Percentiles rank a stretch among this genome's conserved stretches.
These are phyloP conservation scores for Ceratotherium simum DNA, from an alignment of 2,113 vertebrate species.

Conservation along the genomic window DNA sequence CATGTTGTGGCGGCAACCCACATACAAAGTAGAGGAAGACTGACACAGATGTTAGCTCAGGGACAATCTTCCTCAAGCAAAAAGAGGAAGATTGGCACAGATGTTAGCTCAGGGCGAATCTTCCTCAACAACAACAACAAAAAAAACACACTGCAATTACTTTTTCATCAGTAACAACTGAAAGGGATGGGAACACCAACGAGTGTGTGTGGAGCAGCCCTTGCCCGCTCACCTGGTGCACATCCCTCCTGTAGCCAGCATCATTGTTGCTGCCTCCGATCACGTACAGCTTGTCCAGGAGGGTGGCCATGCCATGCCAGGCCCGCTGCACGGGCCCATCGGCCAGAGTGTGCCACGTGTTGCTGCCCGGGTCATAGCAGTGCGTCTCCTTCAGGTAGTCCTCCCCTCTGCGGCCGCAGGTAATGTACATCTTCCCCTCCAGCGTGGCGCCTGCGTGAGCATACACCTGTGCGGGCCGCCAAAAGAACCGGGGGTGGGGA, in stretches of 20 bases:
- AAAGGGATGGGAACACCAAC: background rate
- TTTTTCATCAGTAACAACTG: background rate
- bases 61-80: too few relatives aligned
- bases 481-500: background rate
- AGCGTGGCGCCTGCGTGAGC: conserved; percentile 94
- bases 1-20: too few relatives aligned
- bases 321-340: conserved; percentile 93
- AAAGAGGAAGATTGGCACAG: too few relatives aligned
- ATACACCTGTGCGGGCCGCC: conserved; percentile 90
- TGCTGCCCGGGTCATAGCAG: conserved; percentile 91
- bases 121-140: too few relatives aligned
- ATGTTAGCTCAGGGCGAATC: too few relatives aligned
- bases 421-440: conserved; percentile 94
- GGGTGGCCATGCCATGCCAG: conserved; percentile 95
- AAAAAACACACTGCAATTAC: background rate
- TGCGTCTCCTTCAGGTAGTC: conserved; percentile 94
- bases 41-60: too few relatives aligned
- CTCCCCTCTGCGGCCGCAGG: conserved; percentile 93
- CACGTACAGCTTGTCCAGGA: conserved; percentile 92
- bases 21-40: too few relatives aligned
- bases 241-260: conserved; percentile 92
- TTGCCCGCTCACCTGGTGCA: conserved; percentile 92
- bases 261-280: conserved; percentile 97
- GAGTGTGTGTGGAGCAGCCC: background rate
- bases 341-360: conserved; percentile 90